phyloP scores from a whole-genome alignment of 2,113 vertebrate genomes.

The Sigmodon hispidus region DNA sequence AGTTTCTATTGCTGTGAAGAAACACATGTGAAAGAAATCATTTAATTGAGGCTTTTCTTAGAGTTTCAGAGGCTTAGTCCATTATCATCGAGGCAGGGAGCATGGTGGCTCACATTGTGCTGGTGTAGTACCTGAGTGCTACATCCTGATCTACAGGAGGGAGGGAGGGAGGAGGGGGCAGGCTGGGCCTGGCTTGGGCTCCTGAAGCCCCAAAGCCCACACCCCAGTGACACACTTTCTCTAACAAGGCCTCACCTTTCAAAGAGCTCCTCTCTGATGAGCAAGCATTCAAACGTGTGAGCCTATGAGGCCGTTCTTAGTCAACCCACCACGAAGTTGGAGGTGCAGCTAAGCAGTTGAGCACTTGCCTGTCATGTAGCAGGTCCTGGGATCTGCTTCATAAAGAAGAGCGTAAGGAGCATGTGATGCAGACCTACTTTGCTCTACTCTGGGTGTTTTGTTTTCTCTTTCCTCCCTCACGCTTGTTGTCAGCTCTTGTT shows the following conservation, averaged over 20 bases:
- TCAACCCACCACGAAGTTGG: not conserved
- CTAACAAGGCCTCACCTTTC: not conserved
- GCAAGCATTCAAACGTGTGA: not conserved
- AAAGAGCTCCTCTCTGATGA: not conserved
- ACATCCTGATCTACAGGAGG: not conserved
- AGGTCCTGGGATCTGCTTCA: not conserved
- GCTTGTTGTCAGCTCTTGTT: not conserved
- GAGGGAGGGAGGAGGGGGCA: not conserved
- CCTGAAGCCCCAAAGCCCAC: not conserved
- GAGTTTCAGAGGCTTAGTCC: not conserved
- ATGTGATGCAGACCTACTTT: not conserved
- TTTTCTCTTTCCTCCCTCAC: not conserved
- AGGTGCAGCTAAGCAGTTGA: not conserved
- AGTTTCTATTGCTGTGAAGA: not conserved
- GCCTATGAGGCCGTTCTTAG: not conserved
- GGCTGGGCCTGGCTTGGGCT: not conserved
- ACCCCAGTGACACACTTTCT: not conserved
- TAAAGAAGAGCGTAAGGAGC: not conserved
- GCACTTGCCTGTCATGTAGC: not conserved
- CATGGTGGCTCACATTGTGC: not conserved
- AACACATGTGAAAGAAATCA: not conserved
- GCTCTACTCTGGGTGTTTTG: not conserved
- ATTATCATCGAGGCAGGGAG: not conserved
- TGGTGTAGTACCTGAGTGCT: not conserved
- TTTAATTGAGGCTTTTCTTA: not conserved